Base-by-base conservation (phyloP, 2,113 vertebrate species). In the Melanerpes formicivorus region DNA sequence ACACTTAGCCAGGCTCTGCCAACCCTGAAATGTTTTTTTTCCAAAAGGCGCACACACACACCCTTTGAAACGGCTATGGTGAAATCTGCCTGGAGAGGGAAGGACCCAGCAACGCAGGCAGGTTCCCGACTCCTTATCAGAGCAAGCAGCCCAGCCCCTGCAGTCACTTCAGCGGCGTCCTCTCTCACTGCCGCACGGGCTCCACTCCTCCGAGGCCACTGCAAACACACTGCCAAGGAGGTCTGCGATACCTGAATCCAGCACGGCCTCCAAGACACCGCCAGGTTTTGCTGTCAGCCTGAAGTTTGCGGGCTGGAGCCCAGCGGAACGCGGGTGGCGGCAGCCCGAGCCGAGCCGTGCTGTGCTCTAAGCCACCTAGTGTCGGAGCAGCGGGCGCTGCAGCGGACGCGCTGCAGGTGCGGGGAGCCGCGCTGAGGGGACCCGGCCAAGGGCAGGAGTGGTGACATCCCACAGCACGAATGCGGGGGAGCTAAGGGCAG, bases 291-390 rank as follows among this genome's bases (percentile, higher is more conserved):
- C 76, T 60, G 59, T 10, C 73, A 84, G 88, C 92, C 88, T 34
- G 65, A 65, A 90, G 92, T 90, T 92, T 56, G 54, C 30, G 5
- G 67, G 34, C 18, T 63, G 64, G 64, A 95, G 90, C 95, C 97
- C 97, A 96, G 92, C 95, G 64, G 76, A 12, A 54, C 79, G 90
- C 80, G 40, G 80, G 73, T 87, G 34, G 87, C 8, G 29, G 46
- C 91, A 77, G 89, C 93, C 40, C 30, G 13, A 6, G 60, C 29
- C 27, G 69, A 95, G 91, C 88, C 88, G 21, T 65, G 89, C 85
- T 88, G 77, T 74, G 79, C 96, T 95, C 56, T 84, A 92, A 97
- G 97, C 97, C 98, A 97, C 97, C 98, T 98, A 97, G 98, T 97
- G 97, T 97, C 95, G 91, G 54, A 96, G 93, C 86, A 2, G 81